Evolutionary conservation across 1,140 invertebrate genomes (phyloP), one percentile per base, ranked within the genome.

Genomic region (Penaeus chinensis): DNA sequence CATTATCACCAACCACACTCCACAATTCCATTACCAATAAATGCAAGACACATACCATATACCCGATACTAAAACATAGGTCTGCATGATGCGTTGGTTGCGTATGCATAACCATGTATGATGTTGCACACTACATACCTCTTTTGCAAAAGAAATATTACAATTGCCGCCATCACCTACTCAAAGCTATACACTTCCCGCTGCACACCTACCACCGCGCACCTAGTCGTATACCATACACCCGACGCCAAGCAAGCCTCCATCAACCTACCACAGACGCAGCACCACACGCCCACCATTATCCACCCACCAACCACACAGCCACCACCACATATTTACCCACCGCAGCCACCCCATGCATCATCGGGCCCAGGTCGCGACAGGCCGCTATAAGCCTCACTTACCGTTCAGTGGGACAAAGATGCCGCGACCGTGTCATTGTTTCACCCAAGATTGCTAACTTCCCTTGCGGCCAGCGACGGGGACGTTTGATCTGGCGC

Each of bases 361-460:
- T 85, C 84, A 85, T 79, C 69, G 42, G 22, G 16, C 42, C 42
- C 76, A 61, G 76, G 61, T 13, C 66, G 84, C 61, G 84, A 85
- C 84, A 85, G 84, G 76, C 84, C 61, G 84, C 76, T 79, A 79
- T 76, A 65, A 77, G n/a, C 61, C 19, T 77, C 78, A 42, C 76
- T 85, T 85, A 85, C 84, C 18, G 24, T 62, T 62, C 76, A 78
- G 42, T 66, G 62, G 84, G 84, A 85, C 76, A 85, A 85, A 85
- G 84, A 79, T 47, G 62, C 84, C 84, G 84, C 84, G 18, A 63
- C 76, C 27, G 84, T 85, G 84, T 85, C 84, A 85, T 85, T 85
- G 84, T 85, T 85, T 85, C 84, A 85, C 19, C 76, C 42, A 42
- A 62, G 84, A 85, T 85, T 85, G 66, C 84, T 42, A 63, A 85